Evolutionary conservation across 1,140 invertebrate species (phyloP).

Genomic region (Drosophila subpulchrella): DNA sequence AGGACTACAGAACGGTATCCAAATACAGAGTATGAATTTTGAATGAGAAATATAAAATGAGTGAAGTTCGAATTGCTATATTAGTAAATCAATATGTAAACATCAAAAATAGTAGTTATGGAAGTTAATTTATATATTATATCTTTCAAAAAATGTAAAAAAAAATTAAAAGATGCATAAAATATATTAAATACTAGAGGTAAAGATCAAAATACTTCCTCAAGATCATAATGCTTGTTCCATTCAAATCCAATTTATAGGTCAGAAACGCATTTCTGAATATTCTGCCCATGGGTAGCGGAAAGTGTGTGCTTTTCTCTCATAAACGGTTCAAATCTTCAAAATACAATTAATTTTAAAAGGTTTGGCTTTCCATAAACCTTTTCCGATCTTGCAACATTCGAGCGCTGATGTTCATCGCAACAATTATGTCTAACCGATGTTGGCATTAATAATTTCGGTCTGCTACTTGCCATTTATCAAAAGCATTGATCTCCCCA

Average conservation of each 20-base stretch:
- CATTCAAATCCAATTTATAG: too few relatives aligned
- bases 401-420: conserved; percentile 15
- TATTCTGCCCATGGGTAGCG: not conserved
- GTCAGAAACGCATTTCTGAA: too few relatives aligned
- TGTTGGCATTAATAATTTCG: conserved; percentile 42
- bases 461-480: conserved; percentile 63
- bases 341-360: not conserved
- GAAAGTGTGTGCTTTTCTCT: not conserved
- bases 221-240: too few relatives aligned
- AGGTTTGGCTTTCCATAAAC: not conserved
- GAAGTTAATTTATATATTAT: too few relatives aligned
- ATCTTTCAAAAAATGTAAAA: not conserved
- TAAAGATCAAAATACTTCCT: too few relatives aligned
- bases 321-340: not conserved
- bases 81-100: too few relatives aligned
- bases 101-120: too few relatives aligned
- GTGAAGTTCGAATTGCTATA: not conserved
- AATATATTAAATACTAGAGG: not conserved
- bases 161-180: not conserved
- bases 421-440: conserved; percentile 37
- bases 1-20: conserved; percentile 2
- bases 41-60: not conserved
- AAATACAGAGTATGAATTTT: not conserved
- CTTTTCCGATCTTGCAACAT: conserved; percentile 33
- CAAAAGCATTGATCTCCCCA: conserved; percentile 58